Base-by-base conservation (phyloP, 1,140 invertebrate species). In the Drosophila obscura region DNA sequence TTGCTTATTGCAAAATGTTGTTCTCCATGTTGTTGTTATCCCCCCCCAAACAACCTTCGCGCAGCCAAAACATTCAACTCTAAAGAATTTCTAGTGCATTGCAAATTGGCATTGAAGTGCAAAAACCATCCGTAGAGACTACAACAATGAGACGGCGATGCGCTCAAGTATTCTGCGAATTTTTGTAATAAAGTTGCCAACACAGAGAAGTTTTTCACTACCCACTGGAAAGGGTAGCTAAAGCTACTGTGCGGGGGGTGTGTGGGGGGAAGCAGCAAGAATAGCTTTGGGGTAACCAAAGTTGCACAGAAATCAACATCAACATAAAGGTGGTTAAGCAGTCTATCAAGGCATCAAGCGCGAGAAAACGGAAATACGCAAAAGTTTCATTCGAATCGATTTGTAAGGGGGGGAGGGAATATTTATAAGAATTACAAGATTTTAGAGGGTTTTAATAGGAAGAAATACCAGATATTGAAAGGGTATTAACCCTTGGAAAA, bases 1-100 rank as follows among this genome's bases (percentile, higher is more conserved):
- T 81, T 81, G 78, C 78, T 81, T 81, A 81, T 81, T 81, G 78
- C 73, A 64, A 73, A 81, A 81, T 81, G 73, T 62, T 80, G 67
- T 80, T 80, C 57, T 11, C 11, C 35, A 11, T 35, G 31, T 35
- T 35, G 31, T 35, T 35, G 31, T 19, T 15, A 28, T 22, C 45
- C 28, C 4, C 5, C 19, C 19, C 19, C 19, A 1, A 1, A 19
- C 6, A 28, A 28, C 26, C 26, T 28, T 6, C 6, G 19, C 19
- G 19, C 26, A 13, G 2, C 35, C 35, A 4, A 4, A 39, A 39
- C 35, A 28, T n/a, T 2, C 26, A 3, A 51, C 45, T 52, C 73
- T 77, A 55, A 81, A 81, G 78, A 81, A 81, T 81, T 81, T 81
- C 51, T 52, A 63, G 45, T 53, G 55, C 43, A 53, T 39, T 39